These are phyloP conservation scores for Pammene fasciana DNA, from an alignment of 2,888 invertebrate species.

Conservation along the genomic window DNA sequence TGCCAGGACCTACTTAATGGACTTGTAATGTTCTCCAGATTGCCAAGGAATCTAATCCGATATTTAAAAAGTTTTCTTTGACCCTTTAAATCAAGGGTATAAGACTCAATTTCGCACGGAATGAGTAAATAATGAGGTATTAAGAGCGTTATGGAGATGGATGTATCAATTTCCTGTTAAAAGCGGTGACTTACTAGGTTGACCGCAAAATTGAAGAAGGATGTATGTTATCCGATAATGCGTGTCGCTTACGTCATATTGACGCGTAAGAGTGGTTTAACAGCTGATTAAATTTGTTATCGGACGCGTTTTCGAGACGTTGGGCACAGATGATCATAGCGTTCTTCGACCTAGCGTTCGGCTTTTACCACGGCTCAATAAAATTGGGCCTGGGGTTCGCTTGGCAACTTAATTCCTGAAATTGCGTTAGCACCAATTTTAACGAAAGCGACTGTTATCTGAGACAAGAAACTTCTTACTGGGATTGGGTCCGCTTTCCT, in stretches of 20 bases:
- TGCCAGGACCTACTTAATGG: slow-evolving; percentile 8
- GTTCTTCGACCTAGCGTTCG: too few relatives aligned
- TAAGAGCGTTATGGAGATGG: slow-evolving; percentile 12
- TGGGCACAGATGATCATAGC: too few relatives aligned
- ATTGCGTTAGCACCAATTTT: too few relatives aligned
- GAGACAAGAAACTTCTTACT: too few relatives aligned
- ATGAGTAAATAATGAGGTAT: slow-evolving; percentile 6
- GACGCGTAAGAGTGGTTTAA: neutral
- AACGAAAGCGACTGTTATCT: too few relatives aligned
- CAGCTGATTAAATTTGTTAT: slow-evolving; percentile 7
- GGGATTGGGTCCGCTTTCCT: too few relatives aligned
- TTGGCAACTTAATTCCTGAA: too few relatives aligned
- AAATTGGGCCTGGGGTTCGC: too few relatives aligned
- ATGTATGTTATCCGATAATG: neutral
- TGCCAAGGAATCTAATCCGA: neutral
- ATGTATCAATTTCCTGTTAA: slow-evolving; percentile 14
- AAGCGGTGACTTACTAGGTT: slow-evolving; percentile 10
- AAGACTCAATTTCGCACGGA: neutral
- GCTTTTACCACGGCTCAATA: too few relatives aligned
- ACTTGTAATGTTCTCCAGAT: slow-evolving; percentile 10
- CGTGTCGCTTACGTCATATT: neutral
- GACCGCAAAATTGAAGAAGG: neutral
- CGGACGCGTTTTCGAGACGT: neutral
- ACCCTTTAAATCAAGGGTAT: neutral
- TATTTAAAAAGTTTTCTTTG: neutral